Evolutionary conservation across 2,113 vertebrate species (phyloP).

Genomic region (Psilopsiagon aurifrons): DNA sequence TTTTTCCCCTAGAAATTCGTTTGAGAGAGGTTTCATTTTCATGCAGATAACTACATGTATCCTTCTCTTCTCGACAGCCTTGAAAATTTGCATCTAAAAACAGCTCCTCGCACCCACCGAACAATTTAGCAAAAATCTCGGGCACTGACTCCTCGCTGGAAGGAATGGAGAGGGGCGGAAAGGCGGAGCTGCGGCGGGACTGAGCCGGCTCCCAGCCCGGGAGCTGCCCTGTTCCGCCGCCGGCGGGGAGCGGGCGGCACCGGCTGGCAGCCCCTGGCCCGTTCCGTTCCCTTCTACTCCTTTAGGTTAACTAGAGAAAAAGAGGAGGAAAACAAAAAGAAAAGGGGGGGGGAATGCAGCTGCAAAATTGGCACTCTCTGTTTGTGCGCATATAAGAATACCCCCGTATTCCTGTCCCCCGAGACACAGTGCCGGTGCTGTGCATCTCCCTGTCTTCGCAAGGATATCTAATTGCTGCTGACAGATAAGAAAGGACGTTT

Average conservation of each 20-base stretch:
- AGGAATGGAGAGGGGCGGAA: background rate
- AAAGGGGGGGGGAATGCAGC: background rate
- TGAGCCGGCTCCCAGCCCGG: background rate
- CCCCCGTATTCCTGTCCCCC: background rate
- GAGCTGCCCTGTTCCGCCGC: background rate
- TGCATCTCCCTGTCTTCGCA: background rate
- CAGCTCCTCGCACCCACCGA: background rate
- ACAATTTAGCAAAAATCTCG: background rate
- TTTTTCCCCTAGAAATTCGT: background rate
- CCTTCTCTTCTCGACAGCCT: background rate
- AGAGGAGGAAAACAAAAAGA: background rate
- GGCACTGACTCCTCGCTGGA: background rate
- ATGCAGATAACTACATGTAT: background rate
- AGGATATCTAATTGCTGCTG: constrained; percentile 2
- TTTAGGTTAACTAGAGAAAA: background rate
- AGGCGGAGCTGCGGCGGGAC: background rate
- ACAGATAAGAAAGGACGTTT: background rate
- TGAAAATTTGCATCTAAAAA: background rate
- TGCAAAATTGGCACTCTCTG: background rate
- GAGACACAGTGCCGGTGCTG: constrained; percentile 6
- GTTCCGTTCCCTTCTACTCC: background rate
- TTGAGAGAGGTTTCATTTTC: background rate
- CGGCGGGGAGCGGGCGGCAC: background rate
- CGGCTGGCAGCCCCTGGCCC: background rate
- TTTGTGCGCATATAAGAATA: background rate